Conservation (phyloP, 2,797 vertebrate species). For the Ambastaia sidthimunki region DNA sequence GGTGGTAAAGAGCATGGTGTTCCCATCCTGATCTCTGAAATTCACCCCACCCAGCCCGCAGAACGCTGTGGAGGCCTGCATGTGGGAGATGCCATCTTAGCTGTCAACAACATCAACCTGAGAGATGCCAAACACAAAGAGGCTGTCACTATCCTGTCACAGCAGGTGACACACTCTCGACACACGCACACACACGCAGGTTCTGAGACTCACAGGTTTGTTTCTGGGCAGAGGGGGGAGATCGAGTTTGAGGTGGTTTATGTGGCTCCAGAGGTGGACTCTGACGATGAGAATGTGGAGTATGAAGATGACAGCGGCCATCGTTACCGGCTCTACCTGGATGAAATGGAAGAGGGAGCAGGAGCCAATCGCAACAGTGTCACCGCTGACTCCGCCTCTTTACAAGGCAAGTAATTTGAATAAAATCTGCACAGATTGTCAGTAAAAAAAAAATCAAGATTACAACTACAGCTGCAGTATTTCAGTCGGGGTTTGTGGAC, state of each 20-base stretch:
- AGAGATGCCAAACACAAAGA: conserved; percentile 98
- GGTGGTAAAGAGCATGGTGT: conserved; percentile 98
- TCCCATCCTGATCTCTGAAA: conserved; percentile 97
- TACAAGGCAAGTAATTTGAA: conserved; percentile 79
- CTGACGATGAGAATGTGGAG: conserved; percentile 97
- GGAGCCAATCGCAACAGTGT: conserved; percentile 75
- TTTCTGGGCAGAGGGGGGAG: conserved; percentile 84
- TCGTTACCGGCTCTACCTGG: conserved; percentile 94
- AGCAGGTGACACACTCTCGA: conserved; percentile 81
- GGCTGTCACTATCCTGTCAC: conserved; percentile 96
- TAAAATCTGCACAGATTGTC: no score
- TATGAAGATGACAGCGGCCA: conserved; percentile 98
- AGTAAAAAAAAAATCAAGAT: neutral
- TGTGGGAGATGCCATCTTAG: conserved; percentile 95
- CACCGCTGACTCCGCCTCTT: conserved; percentile 76
- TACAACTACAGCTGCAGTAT: no score
- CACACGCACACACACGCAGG: neutral
- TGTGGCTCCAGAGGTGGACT: conserved; percentile 97
- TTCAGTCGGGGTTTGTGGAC: no score
- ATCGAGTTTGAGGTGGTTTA: conserved; percentile 99
- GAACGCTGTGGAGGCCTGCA: conserved; percentile 94
- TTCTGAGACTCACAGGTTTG: neutral
- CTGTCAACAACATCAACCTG: conserved; percentile 96
- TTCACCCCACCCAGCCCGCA: conserved; percentile 92
- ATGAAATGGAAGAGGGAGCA: conserved; percentile 88